Percentiles rank a stretch among this genome's conserved stretches.
These are phyloP conservation scores for Cryptoblepharus egeriae DNA, from an alignment of 2,797 vertebrate genomes.

Conservation along the genomic window DNA sequence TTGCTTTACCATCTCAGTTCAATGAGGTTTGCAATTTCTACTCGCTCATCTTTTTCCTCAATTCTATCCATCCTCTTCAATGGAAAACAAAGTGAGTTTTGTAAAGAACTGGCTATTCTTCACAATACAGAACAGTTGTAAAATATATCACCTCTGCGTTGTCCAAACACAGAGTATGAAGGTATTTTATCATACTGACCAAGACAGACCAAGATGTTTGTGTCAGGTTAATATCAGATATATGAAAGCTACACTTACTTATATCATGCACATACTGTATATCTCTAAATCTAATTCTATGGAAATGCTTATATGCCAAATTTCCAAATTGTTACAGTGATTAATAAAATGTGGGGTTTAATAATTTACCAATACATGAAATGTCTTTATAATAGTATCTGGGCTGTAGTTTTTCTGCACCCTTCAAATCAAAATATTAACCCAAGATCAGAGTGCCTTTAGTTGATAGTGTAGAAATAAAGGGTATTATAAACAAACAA, in stretches of 20 bases:
- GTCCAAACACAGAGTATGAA: neutral
- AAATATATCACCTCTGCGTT: neutral
- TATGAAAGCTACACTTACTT: neutral
- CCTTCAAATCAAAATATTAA: conserved; percentile 10
- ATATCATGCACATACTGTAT: no score
- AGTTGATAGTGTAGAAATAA: neutral
- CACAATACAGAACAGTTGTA: neutral
- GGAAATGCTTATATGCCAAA: no score
- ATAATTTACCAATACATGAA: no score
- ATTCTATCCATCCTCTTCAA: neutral
- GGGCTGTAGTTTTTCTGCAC: neutral
- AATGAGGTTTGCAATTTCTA: no score
- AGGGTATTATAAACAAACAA: neutral
- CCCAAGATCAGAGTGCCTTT: neutral
- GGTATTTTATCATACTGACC: neutral
- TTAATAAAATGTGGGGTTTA: neutral
- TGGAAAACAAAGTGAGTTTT: neutral
- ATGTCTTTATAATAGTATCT: conserved; percentile 6
- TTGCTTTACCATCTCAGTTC: neutral
- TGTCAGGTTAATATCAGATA: neutral
- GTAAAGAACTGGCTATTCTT: neutral
- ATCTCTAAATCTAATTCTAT: neutral
- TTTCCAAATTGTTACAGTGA: neutral
- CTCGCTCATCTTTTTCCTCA: neutral
- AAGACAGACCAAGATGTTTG: neutral